Percentiles rank a stretch among this genome's conserved stretches.
Evolutionary conservation across 2,113 vertebrate genomes (phyloP).

Genomic region (Sinocyclocheilus anophthalmus): DNA sequence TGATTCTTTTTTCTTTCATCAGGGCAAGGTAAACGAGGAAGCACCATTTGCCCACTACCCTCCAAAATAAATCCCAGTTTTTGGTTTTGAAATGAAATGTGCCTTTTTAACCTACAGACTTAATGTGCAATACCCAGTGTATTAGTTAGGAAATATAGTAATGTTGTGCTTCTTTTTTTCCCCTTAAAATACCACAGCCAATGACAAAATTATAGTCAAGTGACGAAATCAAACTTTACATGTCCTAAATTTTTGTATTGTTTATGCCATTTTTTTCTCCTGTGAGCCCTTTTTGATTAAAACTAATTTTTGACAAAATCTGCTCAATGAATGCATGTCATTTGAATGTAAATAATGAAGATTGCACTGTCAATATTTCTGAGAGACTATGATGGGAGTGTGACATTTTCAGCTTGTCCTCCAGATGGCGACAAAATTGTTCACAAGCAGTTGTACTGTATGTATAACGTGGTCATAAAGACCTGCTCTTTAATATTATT

Average conservation of each 20-base stretch:
- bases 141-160: background rate
- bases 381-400: background rate
- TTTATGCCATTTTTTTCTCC: too few species aligned
- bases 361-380: background rate
- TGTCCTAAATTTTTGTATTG: too few species aligned
- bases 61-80: constrained; percentile 31
- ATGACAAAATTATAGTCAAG: background rate
- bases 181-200: background rate
- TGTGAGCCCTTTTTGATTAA: too few species aligned
- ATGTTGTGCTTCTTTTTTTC: background rate
- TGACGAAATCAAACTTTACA: too few species aligned
- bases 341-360: too few species aligned
- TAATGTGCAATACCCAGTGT: background rate
- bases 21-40: constrained; percentile 50
- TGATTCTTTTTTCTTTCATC: background rate
- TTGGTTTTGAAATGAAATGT: background rate
- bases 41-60: constrained; percentile 47
- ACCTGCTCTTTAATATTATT: background rate
- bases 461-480: background rate
- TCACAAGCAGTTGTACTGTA: background rate
- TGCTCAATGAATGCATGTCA: too few species aligned
- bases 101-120: background rate
- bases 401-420: background rate
- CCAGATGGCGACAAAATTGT: constrained; percentile 8
- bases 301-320: too few species aligned